These are phyloP conservation scores for Andrena hattorfiana DNA, from an alignment of 2,888 invertebrate species.

Conservation along the genomic window DNA sequence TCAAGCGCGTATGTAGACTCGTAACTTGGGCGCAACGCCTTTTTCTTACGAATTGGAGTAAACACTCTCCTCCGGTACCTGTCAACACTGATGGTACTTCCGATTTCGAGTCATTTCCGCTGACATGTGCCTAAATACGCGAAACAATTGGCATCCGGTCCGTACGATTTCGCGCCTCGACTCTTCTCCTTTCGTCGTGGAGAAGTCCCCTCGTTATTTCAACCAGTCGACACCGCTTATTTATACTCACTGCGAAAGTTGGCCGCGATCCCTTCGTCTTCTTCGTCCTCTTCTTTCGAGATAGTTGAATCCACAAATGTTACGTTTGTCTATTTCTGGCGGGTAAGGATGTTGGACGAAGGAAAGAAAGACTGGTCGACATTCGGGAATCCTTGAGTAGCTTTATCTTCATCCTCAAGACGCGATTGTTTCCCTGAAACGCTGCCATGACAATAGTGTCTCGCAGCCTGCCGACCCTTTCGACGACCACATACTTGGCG, in stretches of 20 bases:
- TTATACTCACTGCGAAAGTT: conserved; percentile 54
- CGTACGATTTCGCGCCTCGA: background rate
- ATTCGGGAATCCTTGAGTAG: too few relatives aligned
- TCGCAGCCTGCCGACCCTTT: too few relatives aligned
- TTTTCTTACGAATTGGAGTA: too few relatives aligned
- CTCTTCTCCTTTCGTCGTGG: background rate
- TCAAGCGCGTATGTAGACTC: background rate
- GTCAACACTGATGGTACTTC: background rate
- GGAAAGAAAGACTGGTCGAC: background rate
- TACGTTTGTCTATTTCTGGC: conserved; percentile 34
- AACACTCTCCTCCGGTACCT: too few relatives aligned
- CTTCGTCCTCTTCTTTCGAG: conserved; percentile 30
- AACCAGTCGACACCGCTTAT: conserved; percentile 31
- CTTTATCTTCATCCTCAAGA: too few relatives aligned
- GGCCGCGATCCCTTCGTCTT: conserved; percentile 25
- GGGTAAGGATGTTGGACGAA: background rate
- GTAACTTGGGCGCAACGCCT: background rate
- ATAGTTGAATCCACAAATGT: conserved; percentile 25
- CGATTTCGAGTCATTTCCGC: background rate
- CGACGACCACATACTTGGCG: too few relatives aligned
- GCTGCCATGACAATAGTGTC: too few relatives aligned
- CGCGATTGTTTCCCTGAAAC: too few relatives aligned
- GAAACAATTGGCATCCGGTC: conserved; percentile 20
- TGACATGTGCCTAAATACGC: background rate
- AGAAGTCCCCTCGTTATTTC: too few relatives aligned